Percentiles rank a stretch among this genome's conserved stretches.
Conservation (phyloP, 2,888 invertebrate species). For the Drosophila testacea region DNA sequence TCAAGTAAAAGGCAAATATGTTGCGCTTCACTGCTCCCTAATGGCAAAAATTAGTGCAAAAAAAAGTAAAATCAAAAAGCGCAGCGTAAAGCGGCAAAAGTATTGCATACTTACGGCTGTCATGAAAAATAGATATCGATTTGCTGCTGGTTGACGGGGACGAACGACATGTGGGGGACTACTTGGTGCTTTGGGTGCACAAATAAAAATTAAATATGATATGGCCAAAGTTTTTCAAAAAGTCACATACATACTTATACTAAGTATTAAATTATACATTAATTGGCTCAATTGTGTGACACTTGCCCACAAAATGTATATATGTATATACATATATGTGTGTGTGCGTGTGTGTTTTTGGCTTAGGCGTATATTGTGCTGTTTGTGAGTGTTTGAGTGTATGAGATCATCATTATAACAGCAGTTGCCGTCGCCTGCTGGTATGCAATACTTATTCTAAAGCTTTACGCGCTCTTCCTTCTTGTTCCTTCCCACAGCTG, state of each 20-base stretch:
- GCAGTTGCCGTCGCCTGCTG: conserved; percentile 59
- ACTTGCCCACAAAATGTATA: conserved; percentile 12
- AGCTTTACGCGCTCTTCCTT: conserved; percentile 21
- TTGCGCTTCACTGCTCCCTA: conserved; percentile 63
- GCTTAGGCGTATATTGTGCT: conserved; percentile 13
- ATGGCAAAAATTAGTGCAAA: conserved; percentile 50
- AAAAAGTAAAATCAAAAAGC: conserved; percentile 25
- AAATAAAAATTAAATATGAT: conserved; percentile 41
- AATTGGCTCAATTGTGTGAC: conserved; percentile 59
- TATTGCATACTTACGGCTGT: conserved; percentile 78
- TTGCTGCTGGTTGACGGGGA: conserved; percentile 42
- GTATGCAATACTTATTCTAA: conserved; percentile 69
- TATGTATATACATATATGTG: conserved; percentile 17
- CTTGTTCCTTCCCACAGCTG: conserved; percentile 43
- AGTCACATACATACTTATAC: conserved; percentile 3
- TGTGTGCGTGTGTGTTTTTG: conserved; percentile 30
- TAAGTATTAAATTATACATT: conserved; percentile 36
- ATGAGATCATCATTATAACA: conserved; percentile 73
- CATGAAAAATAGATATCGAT: conserved; percentile 80
- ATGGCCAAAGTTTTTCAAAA: conserved; percentile 24
- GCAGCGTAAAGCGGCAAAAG: conserved; percentile 52
- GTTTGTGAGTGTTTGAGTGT: conserved; percentile 37
- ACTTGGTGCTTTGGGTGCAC: conserved; percentile 36
- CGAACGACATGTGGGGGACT: conserved; percentile 6
- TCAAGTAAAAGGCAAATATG: conserved; percentile 45